phyloP scores from a whole-genome alignment of 2,888 invertebrate species.

The Diadegma fenestrale region DNA sequence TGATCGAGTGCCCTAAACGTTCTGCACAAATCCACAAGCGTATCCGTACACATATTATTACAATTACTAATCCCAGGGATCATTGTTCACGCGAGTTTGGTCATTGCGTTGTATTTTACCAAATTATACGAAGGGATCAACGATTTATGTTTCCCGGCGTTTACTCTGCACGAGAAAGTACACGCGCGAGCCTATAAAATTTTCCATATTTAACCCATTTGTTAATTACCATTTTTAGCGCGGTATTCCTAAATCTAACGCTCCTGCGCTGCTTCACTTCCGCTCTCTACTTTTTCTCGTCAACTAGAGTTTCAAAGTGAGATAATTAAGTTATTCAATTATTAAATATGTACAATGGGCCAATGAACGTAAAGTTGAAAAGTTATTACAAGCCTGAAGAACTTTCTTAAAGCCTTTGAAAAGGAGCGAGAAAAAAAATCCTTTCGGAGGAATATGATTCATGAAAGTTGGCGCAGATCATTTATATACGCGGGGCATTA shows the following conservation, averaged over 20 bases:
- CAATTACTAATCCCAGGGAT: slow-evolving; percentile 6
- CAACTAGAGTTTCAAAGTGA: background rate
- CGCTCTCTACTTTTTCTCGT: background rate
- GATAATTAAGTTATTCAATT: background rate
- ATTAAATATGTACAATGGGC: background rate
- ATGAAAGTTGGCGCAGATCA: background rate
- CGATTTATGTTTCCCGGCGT: background rate
- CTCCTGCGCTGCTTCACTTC: background rate
- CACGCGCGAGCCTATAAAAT: background rate
- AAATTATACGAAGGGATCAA: background rate
- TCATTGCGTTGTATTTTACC: background rate
- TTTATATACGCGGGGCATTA: background rate
- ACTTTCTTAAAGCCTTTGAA: background rate
- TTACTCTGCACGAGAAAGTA: background rate
- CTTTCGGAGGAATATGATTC: background rate
- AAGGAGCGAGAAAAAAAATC: background rate
- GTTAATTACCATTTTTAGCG: background rate
- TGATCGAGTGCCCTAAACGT: slow-evolving; percentile 41
- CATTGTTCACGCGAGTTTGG: background rate
- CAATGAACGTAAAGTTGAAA: background rate
- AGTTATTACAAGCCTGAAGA: slow-evolving; percentile 1
- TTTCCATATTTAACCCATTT: background rate
- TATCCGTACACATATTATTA: slow-evolving; percentile 32
- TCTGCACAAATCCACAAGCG: slow-evolving; percentile 40
- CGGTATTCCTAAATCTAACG: background rate